phyloP scores from a whole-genome alignment of 2,888 invertebrate species.

The Dromius quadrimaculatus region DNA sequence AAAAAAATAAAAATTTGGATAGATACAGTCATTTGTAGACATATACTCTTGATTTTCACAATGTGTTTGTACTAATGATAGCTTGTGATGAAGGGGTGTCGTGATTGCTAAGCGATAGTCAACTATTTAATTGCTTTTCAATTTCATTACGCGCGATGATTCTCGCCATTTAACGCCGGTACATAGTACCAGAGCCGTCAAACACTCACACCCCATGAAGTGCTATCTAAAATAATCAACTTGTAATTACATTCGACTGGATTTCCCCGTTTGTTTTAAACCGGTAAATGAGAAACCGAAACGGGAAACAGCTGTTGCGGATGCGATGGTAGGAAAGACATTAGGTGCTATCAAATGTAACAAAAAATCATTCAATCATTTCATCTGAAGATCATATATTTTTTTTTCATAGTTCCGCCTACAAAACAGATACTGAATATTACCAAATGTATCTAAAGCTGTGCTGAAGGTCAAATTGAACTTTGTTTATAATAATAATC shows the following conservation, averaged over 20 bases:
- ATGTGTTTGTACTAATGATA: conserved; percentile 3
- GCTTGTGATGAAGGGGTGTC: conserved; percentile 30
- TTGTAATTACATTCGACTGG: conserved; percentile 42
- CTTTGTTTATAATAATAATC: too few relatives aligned
- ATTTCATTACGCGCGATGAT: conserved; percentile 47
- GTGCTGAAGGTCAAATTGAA: too few relatives aligned
- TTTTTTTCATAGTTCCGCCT: too few relatives aligned
- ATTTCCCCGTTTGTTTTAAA: conserved; percentile 30
- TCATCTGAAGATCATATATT: too few relatives aligned
- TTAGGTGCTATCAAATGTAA: too few relatives aligned
- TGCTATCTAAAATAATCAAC: conserved; percentile 51
- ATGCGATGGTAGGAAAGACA: too few relatives aligned
- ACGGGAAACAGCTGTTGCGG: not conserved
- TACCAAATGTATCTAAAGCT: too few relatives aligned
- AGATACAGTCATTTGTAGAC: not conserved
- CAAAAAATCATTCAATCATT: too few relatives aligned
- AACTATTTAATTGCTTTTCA: conserved; percentile 52
- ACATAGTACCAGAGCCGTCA: conserved; percentile 10
- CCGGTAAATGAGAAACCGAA: conserved; percentile 19
- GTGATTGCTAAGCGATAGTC: conserved; percentile 46
- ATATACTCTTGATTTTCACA: not conserved
- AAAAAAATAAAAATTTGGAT: too few relatives aligned
- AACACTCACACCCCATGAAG: conserved; percentile 11
- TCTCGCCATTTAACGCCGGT: conserved; percentile 42
- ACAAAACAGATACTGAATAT: too few relatives aligned